phyloP scores from a whole-genome alignment of 2,797 vertebrate species.

The Sebastiscus tertius region DNA sequence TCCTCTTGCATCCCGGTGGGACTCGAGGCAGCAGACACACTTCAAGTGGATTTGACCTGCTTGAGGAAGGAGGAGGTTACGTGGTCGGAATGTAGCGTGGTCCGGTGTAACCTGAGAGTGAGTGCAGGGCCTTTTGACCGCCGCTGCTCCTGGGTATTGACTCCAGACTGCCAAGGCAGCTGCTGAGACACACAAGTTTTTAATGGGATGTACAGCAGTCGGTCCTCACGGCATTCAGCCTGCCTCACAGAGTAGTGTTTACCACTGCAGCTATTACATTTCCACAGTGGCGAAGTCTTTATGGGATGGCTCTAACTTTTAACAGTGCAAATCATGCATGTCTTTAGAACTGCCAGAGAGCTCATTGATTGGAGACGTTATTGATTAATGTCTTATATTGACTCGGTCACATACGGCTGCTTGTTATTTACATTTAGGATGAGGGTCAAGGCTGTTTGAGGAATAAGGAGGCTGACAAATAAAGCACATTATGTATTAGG shows the following conservation, averaged over 20 bases:
- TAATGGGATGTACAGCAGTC: conserved; percentile 35
- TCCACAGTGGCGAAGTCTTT: conserved; percentile 13
- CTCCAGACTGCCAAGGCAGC: conserved; percentile 50
- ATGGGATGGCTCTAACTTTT: background rate
- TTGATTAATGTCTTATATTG: conserved; percentile 19
- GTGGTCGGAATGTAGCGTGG: conserved; percentile 37
- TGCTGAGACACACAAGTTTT: conserved; percentile 47
- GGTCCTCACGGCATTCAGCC: background rate
- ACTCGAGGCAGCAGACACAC: conserved; percentile 31
- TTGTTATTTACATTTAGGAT: conserved; percentile 16
- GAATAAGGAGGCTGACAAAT: conserved; percentile 8
- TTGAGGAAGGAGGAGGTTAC: conserved; percentile 43
- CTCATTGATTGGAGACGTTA: conserved; percentile 8
- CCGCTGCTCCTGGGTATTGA: conserved; percentile 40
- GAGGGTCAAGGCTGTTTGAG: background rate
- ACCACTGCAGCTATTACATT: conserved; percentile 20
- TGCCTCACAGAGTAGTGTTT: conserved; percentile 14
- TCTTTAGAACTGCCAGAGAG: conserved; percentile 5
- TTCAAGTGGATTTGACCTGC: conserved; percentile 55
- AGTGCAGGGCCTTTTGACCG: conserved; percentile 44
- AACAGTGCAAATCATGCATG: conserved; percentile 5
- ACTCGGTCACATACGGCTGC: background rate
- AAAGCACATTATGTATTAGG: background rate
- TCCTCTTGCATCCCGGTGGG: background rate
- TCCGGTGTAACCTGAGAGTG: conserved; percentile 51